Conservation (phyloP, 1,140 invertebrate genomes). For the Bombus superbus region DNA sequence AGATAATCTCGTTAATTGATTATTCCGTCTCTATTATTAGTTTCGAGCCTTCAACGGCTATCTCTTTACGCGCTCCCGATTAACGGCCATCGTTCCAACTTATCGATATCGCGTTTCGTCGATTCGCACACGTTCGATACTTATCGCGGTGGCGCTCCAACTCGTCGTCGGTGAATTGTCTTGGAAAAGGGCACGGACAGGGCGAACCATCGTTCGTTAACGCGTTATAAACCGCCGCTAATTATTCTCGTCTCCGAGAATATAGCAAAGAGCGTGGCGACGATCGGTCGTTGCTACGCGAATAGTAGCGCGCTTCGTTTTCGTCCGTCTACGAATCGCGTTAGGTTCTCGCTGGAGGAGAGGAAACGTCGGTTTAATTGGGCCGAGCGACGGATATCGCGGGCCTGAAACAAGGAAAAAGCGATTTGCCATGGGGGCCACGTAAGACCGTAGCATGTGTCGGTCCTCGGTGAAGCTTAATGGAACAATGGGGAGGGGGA, state of each 20-base stretch:
- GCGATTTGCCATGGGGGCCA: constrained; percentile 42
- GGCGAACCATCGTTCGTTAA: too few species aligned
- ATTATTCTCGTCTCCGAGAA: neutral
- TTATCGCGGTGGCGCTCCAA: neutral
- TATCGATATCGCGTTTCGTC: neutral
- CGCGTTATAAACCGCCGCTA: neutral
- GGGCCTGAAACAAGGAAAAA: constrained; percentile 34
- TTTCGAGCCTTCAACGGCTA: neutral
- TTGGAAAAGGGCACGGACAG: too few species aligned
- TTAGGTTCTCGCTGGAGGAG: neutral
- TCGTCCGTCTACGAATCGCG: neutral
- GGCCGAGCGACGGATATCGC: constrained; percentile 15
- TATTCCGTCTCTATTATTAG: neutral
- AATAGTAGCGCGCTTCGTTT: neutral
- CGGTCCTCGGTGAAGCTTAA: constrained; percentile 60
- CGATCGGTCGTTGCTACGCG: neutral
- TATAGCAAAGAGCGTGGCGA: constrained; percentile 9
- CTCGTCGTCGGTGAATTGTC: accelerated
- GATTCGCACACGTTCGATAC: neutral
- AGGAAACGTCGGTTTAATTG: constrained; percentile 45
- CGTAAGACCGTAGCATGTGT: constrained; percentile 53
- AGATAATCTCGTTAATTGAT: neutral
- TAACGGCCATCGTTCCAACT: neutral
- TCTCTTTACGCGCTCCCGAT: neutral
- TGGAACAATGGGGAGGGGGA: constrained; percentile 66